Conservation (phyloP, 2,797 vertebrate genomes). For the Botia almorhae region DNA sequence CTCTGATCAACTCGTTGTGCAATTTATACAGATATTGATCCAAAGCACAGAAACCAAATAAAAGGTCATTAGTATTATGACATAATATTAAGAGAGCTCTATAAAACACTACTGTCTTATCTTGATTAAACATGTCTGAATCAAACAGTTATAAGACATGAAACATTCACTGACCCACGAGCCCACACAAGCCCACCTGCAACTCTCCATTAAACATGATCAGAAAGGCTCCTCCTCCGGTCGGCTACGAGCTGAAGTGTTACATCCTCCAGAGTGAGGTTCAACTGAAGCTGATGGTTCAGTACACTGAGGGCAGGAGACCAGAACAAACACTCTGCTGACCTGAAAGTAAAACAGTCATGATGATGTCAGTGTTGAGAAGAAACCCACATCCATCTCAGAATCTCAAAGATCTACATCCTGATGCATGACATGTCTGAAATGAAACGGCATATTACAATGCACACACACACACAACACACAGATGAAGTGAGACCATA, state of each 20-base stretch:
- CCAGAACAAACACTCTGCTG: constrained; percentile 94
- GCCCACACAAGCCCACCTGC: not conserved
- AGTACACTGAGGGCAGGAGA: constrained; percentile 80
- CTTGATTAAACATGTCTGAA: constrained; percentile 5
- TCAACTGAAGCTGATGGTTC: constrained; percentile 80
- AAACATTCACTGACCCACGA: not conserved
- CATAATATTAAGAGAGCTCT: not conserved
- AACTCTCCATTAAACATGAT: not conserved
- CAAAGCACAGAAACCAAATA: constrained; percentile 4
- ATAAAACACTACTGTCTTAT: constrained; percentile 8
- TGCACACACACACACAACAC: constrained; percentile 56
- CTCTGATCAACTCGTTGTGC: not conserved
- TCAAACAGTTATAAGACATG: not conserved
- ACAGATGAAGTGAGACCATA: not conserved
- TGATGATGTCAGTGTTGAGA: not conserved
- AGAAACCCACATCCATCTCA: no score
- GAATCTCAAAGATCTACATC: not conserved
- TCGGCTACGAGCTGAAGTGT: constrained; percentile 86
- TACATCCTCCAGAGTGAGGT: constrained; percentile 81
- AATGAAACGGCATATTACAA: constrained; percentile 69
- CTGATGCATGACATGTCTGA: no score
- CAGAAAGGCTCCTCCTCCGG: constrained; percentile 85
- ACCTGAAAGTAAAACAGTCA: constrained; percentile 75
- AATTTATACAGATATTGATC: constrained; percentile 25
- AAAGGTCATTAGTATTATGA: constrained; percentile 19